Conservation (phyloP, 2,797 vertebrate species). For the Pipistrellus kuhlii region DNA sequence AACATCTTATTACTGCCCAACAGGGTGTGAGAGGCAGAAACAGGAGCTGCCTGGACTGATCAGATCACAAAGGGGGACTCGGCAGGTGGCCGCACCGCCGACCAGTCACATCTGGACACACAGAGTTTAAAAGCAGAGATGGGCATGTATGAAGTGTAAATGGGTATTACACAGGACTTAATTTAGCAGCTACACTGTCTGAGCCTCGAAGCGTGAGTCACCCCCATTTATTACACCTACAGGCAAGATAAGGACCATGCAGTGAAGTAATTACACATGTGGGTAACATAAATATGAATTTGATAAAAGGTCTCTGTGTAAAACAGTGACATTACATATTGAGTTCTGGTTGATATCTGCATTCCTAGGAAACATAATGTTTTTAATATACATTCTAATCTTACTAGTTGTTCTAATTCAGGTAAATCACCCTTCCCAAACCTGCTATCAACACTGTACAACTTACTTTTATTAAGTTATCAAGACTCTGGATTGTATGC, state of each 20-base stretch:
- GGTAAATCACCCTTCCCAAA: conserved; percentile 59
- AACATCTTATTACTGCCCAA: conserved; percentile 83
- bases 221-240: not conserved
- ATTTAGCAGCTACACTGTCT: conserved; percentile 78
- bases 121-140: conserved; percentile 69
- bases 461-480: conserved; percentile 79
- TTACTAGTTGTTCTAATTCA: conserved; percentile 75
- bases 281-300: conserved; percentile 38
- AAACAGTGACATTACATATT: not conserved
- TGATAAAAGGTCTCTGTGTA: not conserved
- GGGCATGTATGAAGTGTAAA: conserved; percentile 71
- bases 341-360: conserved; percentile 66
- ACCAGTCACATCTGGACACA: conserved; percentile 75
- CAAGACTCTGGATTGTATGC: conserved; percentile 68
- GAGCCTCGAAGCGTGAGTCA: not conserved
- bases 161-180: conserved; percentile 66
- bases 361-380: conserved; percentile 68
- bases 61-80: conserved; percentile 76
- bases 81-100: conserved; percentile 74
- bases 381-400: conserved; percentile 79
- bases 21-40: conserved; percentile 79
- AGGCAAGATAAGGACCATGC: not conserved
- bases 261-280: conserved; percentile 10
- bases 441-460: conserved; percentile 63
- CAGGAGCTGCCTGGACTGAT: conserved; percentile 74